Evolutionary conservation across 2,888 invertebrate genomes (phyloP).

Genomic region (Metopia argyrocephala): DNA sequence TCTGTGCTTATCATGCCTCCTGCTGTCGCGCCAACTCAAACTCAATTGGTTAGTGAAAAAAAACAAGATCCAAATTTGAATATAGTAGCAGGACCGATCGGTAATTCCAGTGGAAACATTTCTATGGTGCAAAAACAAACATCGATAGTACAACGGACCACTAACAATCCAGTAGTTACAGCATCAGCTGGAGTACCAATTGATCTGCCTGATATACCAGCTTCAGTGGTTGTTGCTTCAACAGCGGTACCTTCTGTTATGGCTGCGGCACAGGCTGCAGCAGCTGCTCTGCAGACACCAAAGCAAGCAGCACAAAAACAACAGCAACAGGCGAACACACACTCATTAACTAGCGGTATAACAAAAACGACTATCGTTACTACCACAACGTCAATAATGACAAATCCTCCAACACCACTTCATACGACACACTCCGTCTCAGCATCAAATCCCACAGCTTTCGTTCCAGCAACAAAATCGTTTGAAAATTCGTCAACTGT

Average conservation of each 20-base stretch:
- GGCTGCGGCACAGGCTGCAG: conserved; percentile 67
- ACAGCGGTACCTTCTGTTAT: conserved; percentile 67
- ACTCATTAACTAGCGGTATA: conserved; percentile 23
- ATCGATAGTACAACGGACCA: conserved; percentile 12
- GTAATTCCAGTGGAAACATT: not conserved
- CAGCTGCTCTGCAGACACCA: conserved; percentile 67
- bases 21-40: conserved; percentile 41
- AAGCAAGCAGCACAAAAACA: conserved; percentile 55
- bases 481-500: conserved; percentile 60
- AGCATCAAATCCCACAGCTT: conserved; percentile 43
- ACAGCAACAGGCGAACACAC: conserved; percentile 30
- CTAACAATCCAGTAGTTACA: conserved; percentile 26
- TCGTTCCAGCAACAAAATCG: conserved; percentile 57
- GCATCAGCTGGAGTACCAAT: conserved; percentile 70
- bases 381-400: conserved; percentile 20
- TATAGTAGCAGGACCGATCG: not conserved
- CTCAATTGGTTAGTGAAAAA: conserved; percentile 4
- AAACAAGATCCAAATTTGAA: conserved; percentile 3
- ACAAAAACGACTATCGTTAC: conserved; percentile 28
- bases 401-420: conserved; percentile 46
- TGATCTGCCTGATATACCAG: conserved; percentile 73
- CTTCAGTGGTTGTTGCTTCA: conserved; percentile 71
- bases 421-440: conserved; percentile 20
- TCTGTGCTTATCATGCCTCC: conserved; percentile 44
- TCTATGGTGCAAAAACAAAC: conserved; percentile 31